Evolutionary conservation across 2,113 vertebrate genomes (phyloP), one percentile per base, ranked within the genome.

Genomic region (Cettia cetti): DNA sequence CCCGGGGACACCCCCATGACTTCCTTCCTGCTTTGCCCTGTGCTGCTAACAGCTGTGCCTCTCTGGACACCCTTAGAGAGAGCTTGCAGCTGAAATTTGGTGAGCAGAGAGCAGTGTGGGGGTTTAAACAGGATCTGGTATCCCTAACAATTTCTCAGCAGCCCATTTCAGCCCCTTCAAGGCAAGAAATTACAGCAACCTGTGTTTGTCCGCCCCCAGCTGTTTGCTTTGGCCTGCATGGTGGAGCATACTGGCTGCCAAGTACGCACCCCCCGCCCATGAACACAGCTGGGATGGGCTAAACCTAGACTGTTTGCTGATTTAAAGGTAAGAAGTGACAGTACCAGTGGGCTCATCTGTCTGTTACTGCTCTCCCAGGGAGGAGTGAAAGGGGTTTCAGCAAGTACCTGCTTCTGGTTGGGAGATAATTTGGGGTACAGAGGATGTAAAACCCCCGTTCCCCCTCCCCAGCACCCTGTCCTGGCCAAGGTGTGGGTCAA

Each of bases 171-270:
- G 64, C 26, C 27, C 37, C 65, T 78, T 53, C 54, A 37, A 74
- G 28, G 26, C 37, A 78, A 7, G 31, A 60, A 61, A 44, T 59
- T 16, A 47, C 27, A 50, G 30, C 35, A 86, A 11, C 1, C 23
- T 27, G 6, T 1, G 2, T 57, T 56, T 54, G 35, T 5, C 10
- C 21, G 37, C 40, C 18, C 1, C 0, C 2, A 75, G 57, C 16
- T 15, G 0, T 7, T 27, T 14, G 57, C 15, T 49, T 65, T 64
- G 70, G 65, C 24, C 0, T 1, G 21, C 18, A 11, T 2, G 2
- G 53, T 27, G 72, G 37, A 56, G 35, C 0, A 0, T 22, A 26
- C 30, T 16, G 3, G 21, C 19, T 1, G 0, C 40, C 44, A 35
- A 40, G 27, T 1, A 3, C 31, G 30, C 5, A 14, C 37, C 9